Base-by-base conservation (phyloP, 2,113 vertebrate species). In the Perccottus glenii region DNA sequence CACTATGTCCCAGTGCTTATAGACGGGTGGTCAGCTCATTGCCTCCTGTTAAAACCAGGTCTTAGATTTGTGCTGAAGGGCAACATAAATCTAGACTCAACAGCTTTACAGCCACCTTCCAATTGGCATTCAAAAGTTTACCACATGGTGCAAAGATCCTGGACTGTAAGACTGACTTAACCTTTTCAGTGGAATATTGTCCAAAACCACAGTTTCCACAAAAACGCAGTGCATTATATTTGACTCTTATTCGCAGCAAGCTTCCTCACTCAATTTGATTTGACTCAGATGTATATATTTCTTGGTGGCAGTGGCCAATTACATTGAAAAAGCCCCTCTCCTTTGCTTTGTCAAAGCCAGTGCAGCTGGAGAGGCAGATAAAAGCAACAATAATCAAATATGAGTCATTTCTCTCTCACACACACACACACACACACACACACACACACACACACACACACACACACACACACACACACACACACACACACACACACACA, bases 361-460 rank as follows among this genome's bases (percentile, higher is more conserved):
- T 71, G 57, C 84, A 85, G 82, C 84, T 86, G 87, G 75, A 75
- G 70, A 66, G 58, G 57, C 52, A 68, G 80, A 89, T 77, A 77
- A 73, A 83, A 86, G 48, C 70, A 82, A 71, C 56, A 71, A 77
- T 79, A 82, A 83, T 82, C 67, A 75, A 76, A 80, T 76, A 53
- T 59, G 78, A 61, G 11, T 67, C 14, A 33, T 64, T 38, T 71
- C 4, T 42, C 35, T 33, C 12, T 14, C 64, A 44, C 38, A 56
- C n/a, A 49, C 47, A 49, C 15, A 4, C 38, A 40, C 38, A 40
- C 38, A 8, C 61, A 71, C 68, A 55, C 35, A 58, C n/a, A 15
- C 35, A 40, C 14, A 42, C 64, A 43, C 32, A 60, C 5, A 51
- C 61, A 59, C 5, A 48, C 32, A 27, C 19, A 27, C 19, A 27